Percentiles rank a stretch among this genome's conserved stretches.
phyloP scores from a whole-genome alignment of 2,888 invertebrate species.

The Sinotaia quadrata region DNA sequence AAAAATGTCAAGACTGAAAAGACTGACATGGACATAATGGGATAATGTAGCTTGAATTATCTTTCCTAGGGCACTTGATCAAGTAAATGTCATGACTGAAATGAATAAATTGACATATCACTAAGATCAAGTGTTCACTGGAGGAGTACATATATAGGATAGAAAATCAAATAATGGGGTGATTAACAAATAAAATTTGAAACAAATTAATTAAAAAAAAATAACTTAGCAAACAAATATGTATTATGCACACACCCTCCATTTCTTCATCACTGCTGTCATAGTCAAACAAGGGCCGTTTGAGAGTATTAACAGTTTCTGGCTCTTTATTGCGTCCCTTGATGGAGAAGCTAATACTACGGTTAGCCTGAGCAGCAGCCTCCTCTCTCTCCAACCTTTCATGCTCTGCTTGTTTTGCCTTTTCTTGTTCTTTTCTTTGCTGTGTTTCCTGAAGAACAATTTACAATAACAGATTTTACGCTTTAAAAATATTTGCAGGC shows the following conservation, averaged over 20 bases:
- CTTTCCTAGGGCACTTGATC: too few species aligned
- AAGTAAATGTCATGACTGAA: too few species aligned
- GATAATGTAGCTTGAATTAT: too few species aligned
- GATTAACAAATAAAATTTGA: background rate
- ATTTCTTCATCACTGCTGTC: conserved; percentile 65
- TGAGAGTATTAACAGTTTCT: conserved; percentile 46
- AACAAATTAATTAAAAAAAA: background rate
- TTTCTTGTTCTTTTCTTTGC: conserved; percentile 18
- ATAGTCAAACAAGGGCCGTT: conserved; percentile 59
- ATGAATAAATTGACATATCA: too few species aligned
- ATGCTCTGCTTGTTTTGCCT: conserved; percentile 39
- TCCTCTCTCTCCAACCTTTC: conserved; percentile 48
- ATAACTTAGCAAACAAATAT: too few species aligned
- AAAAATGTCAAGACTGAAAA: too few species aligned
- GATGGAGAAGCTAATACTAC: conserved; percentile 68
- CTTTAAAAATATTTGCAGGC: too few species aligned
- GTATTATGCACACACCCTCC: conserved; percentile 40
- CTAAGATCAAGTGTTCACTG: too few species aligned
- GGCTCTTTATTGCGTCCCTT: conserved; percentile 58
- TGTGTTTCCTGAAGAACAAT: conserved; percentile 23
- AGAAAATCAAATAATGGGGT: background rate
- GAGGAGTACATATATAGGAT: background rate
- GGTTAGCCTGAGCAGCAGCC: conserved; percentile 39
- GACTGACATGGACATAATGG: too few species aligned
- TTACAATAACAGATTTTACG: too few species aligned